Conservation (phyloP, 2,888 invertebrate species). For the Augiades crinisus region DNA sequence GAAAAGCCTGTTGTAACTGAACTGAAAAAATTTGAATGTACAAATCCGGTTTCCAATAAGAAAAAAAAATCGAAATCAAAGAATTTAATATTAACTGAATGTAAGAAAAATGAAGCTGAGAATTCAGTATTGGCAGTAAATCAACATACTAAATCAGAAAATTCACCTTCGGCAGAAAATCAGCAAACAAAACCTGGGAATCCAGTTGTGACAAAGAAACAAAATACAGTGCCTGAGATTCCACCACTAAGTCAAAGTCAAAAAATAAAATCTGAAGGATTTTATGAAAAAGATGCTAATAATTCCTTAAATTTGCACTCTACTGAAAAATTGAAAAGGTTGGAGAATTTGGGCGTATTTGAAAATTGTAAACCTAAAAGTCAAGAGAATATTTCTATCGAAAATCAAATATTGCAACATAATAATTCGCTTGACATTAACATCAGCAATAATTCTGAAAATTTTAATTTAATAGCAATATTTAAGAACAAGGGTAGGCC, state of each 20-base stretch:
- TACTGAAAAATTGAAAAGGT: neutral
- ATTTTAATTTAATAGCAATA: neutral
- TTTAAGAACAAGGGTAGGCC: too few relatives aligned
- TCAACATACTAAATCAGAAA: neutral
- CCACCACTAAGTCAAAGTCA: neutral
- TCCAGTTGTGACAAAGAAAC: neutral
- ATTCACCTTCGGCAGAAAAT: neutral
- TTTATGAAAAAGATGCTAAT: too few relatives aligned
- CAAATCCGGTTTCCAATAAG: neutral
- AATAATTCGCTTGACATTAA: neutral
- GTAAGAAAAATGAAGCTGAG: neutral
- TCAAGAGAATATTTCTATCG: neutral
- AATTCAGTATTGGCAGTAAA: neutral
- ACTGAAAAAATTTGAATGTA: neutral
- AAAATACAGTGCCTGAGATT: neutral
- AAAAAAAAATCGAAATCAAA: conserved; percentile 7
- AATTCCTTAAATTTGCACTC: too few relatives aligned
- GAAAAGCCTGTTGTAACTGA: neutral
- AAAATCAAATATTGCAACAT: neutral
- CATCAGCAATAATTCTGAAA: neutral
- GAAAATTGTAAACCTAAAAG: neutral
- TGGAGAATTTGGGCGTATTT: neutral
- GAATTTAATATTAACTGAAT: neutral
- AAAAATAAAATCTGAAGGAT: too few relatives aligned
- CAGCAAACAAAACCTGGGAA: neutral